Base-by-base conservation (phyloP, 2,113 vertebrate genomes). In the Otis tarda region DNA sequence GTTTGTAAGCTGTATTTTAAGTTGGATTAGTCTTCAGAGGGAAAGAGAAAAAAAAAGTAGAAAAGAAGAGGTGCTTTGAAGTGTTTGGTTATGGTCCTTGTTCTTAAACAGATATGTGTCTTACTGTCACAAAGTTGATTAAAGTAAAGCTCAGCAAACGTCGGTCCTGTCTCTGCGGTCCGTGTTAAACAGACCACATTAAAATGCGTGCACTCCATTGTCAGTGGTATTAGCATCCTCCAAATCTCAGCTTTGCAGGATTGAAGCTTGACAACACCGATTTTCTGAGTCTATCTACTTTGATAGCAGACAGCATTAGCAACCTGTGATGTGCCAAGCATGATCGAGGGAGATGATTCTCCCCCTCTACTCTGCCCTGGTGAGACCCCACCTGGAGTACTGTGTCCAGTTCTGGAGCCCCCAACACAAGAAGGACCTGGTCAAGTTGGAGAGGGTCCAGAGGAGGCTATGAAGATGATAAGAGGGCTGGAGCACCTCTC, bases 31-130 rank as follows among this genome's bases (percentile, higher is more conserved):
- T 85, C 89, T 75, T 83, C 73, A 80, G 65, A 41, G 76, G 60
- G 33, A 55, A 30, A 59, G 60, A 3, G 9, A 3, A 13, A 3
- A 14, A 23, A 9, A 14, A 16, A 11, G n/a, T 10, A 33, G 12
- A 10, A 18, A 53, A 33, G 2, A 52, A 67, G n/a, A 80, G 45
- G 23, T 59, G 59, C 92, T 96, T 96, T 96, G 96, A 95, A 95
- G 92, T 83, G 63, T 75, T 96, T 92, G 70, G 57, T 83, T 73
- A 25, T 73, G 71, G 78, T 78, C 64, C 77, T 57, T 86, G 64
- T n/a, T 95, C 89, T 91, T 35, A 55, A 63, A 20, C 87, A 93
- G 92, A 90, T 84, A 14, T 1, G 8, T 91, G 95, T 82, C 89
- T 90, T 31, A 25, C 82, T 90, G 95, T 94, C 82, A 33, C 18